Evolutionary conservation across 64 coral and sea anemone species (phyloP), one percentile per base, ranked within the genome.

Genomic region (Exaiptasia diaphana): DNA sequence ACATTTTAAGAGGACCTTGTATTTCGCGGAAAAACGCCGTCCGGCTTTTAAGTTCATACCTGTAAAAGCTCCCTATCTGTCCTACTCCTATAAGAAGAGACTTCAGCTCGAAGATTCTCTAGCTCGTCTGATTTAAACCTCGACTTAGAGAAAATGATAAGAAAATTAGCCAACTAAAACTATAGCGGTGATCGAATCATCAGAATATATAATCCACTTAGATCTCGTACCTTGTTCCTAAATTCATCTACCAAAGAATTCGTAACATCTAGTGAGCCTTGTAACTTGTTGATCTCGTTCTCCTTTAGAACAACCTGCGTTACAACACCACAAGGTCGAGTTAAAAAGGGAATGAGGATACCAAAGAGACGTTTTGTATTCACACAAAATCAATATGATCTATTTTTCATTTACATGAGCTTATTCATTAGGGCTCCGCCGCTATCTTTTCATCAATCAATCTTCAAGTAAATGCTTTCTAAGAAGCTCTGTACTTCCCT

Each of bases 191-290:
- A 46, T 46, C 5, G 43, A 46, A 6, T 46, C 15, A 15, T 6
- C 43, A 46, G 6, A 8, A 8, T 46, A 62, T 62, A 9, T 62
- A n/a, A 30, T 30, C 18, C 21, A 62, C 7, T 30, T 62, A 29
- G 27, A 48, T 18, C 41, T 46, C 44, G 4, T 49, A 73, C 69
- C 69, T 73, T 41, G 4, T 73, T 37, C 28, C 69, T 73, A 73
- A 37, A 73, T 49, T 73, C 69, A 9, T 73, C 69, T 14, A 73
- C 69, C 45, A 73, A 73, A 24, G 69, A 73, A 14, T 73, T 73
- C 13, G 38, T 41, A 2, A 42, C 38, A 22, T 41, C 38, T 5
- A 73, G 44, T 49, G 39, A 30, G 39, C 38, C 44, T 49, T 29
- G 22, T 25, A 73, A 49, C 7, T 73, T 29, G 69, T 40, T 73